Evolutionary conservation across 2,797 vertebrate genomes (phyloP), one percentile per base, ranked within the genome.

Genomic region (Ficedula albicollis): DNA sequence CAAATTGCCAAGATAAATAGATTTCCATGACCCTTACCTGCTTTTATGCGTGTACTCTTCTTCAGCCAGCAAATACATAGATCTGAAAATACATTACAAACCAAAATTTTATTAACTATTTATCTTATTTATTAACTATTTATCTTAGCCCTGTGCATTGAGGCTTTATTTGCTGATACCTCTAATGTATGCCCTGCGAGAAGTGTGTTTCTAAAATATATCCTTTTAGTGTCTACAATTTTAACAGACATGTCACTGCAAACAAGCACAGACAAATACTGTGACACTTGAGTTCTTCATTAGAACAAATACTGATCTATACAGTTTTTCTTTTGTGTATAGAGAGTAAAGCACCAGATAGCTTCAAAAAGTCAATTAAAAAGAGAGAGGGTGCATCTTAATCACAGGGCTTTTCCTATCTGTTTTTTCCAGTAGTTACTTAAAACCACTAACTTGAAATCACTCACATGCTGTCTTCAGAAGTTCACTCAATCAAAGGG

Each of bases 401-500:
- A 97, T 97, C 97, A 97, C 89, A 96, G 97, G 97, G 94, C 96
- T 97, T 97, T 97, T 96, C 92, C 97, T 97, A 97, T 98, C 97
- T 98, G 32, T 97, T 97, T 97, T 97, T 96, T 94, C 95, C 97
- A 98, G 97, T 97, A 96, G 96, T 97, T 96, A 84, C 97, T 98
- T 97, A 97, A 98, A 98, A 97, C 97, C 94, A 84, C 97, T 98
- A 97, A 98, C 98, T 98, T 97, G 97, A 98, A 98, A 98, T 98
- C 98, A 98, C 98, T 98, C 96, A 96, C 94, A 97, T 48, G 92
- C 97, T 84, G 98, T 98, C 98, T 98, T 99, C 97, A 98, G 98
- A 99, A 99, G 98, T 99, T 99, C 98, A 98, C 98, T 98, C 98
- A 99, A 99, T 99, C 99, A 99, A 99, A 99, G 98, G 98, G 97